These are phyloP conservation scores for Copidosoma aretas DNA, from an alignment of 2,888 invertebrate genomes.

Conservation along the genomic window DNA sequence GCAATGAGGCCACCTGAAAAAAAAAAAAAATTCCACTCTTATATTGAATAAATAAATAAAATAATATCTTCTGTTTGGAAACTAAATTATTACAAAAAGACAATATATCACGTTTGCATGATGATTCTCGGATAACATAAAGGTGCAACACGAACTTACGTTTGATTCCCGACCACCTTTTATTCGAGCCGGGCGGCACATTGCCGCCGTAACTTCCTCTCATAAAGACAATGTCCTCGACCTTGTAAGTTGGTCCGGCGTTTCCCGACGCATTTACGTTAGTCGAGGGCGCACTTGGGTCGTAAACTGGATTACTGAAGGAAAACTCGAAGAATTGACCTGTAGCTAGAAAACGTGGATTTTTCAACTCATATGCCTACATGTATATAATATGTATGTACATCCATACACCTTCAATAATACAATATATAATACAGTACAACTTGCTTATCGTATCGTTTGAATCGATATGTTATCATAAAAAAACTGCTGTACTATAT, in stretches of 20 bases:
- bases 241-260: conserved; percentile 71
- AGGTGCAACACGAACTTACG: conserved; percentile 57
- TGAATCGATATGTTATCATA: too few relatives aligned
- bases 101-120: too few relatives aligned
- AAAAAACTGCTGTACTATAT: conserved; percentile 1
- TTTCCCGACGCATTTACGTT: conserved; percentile 60
- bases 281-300: conserved; percentile 71
- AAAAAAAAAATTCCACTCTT: neutral
- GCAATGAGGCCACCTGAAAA: conserved; percentile 72
- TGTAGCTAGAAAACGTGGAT: conserved; percentile 54
- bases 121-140: too few relatives aligned
- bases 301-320: conserved; percentile 85
- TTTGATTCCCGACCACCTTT: conserved; percentile 66
- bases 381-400: too few relatives aligned
- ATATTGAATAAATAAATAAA: neutral
- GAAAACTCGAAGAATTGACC: conserved; percentile 71
- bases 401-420: too few relatives aligned
- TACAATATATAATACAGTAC: too few relatives aligned
- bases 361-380: too few relatives aligned
- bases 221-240: conserved; percentile 77
- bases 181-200: conserved; percentile 60
- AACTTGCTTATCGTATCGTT: too few relatives aligned
- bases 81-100: too few relatives aligned
- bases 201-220: conserved; percentile 62
- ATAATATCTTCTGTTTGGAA: neutral